Evolutionary conservation across 2,888 invertebrate species (phyloP).

Genomic region (Drosophila quinaria): DNA sequence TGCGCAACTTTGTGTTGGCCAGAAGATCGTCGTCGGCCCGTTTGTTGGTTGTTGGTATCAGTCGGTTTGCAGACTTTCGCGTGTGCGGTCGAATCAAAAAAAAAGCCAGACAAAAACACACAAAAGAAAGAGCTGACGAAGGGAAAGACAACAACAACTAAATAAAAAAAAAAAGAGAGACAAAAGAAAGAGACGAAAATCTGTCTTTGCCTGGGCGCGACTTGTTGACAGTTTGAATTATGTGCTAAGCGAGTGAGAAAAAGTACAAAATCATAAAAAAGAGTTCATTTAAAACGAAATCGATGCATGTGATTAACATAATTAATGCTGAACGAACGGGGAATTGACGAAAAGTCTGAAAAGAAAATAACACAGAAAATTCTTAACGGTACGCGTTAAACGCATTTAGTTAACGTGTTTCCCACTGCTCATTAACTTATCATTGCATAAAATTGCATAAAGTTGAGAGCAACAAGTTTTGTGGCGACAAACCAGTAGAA

Average conservation of each 20-base stretch:
- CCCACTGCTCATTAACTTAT: slow-evolving; percentile 57
- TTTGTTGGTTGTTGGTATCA: slow-evolving; percentile 66
- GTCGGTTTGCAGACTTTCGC: slow-evolving; percentile 82
- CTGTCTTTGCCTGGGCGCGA: slow-evolving; percentile 63
- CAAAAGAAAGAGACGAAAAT: slow-evolving; percentile 40
- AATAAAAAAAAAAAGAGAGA: slow-evolving; percentile 17
- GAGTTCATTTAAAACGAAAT: slow-evolving; percentile 40
- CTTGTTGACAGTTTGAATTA: slow-evolving; percentile 78
- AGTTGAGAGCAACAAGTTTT: slow-evolving; percentile 19
- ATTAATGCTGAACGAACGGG: slow-evolving; percentile 52
- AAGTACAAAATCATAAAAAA: slow-evolving; percentile 12
- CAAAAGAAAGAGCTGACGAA: slow-evolving; percentile 6
- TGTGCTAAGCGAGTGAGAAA: slow-evolving; percentile 46
- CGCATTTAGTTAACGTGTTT: slow-evolving; percentile 20
- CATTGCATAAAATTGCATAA: slow-evolving; percentile 66
- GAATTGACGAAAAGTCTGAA: slow-evolving; percentile 20
- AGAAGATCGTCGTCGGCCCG: slow-evolving; percentile 59
- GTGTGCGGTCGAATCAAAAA: slow-evolving; percentile 69
- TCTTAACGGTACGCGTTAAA: slow-evolving; percentile 46
- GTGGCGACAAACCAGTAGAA: slow-evolving; percentile 47
- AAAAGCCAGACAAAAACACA: slow-evolving; percentile 15
- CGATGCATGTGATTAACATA: slow-evolving; percentile 73
- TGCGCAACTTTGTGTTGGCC: slow-evolving; percentile 69
- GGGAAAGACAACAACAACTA: background rate
- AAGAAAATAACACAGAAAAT: slow-evolving; percentile 19